Percentiles rank a stretch among this genome's conserved stretches.
Conservation (phyloP, 2,113 vertebrate species). For the Gambusia holbrooki region DNA sequence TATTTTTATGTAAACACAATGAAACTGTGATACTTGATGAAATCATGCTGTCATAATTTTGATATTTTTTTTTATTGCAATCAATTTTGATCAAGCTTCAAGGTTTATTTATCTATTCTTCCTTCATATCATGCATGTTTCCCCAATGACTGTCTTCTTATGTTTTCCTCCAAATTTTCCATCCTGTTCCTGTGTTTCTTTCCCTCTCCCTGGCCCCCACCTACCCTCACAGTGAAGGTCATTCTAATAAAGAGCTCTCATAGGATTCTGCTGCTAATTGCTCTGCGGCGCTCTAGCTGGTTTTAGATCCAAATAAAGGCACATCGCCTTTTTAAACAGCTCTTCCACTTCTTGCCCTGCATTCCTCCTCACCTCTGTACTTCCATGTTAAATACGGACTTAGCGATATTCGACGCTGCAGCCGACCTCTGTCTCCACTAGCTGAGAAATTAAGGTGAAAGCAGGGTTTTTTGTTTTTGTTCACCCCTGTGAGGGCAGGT, state of each 20-base stretch:
- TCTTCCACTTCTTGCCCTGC: constrained; percentile 50
- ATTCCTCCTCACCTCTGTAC: constrained; percentile 69
- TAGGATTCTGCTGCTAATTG: constrained; percentile 76
- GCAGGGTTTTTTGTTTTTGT: constrained; percentile 34
- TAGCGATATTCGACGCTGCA: constrained; percentile 52
- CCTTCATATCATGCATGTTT: constrained; percentile 50
- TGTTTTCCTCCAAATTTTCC: constrained; percentile 32
- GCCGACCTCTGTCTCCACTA: constrained; percentile 60
- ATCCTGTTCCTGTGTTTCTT: constrained; percentile 13
- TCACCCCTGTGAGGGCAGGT: constrained; percentile 68
- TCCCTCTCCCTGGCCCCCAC: background rate
- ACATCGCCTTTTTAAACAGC: constrained; percentile 53
- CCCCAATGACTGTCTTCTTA: constrained; percentile 50
- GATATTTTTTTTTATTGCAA: no score
- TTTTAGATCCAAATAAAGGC: constrained; percentile 77
- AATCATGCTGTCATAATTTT: background rate
- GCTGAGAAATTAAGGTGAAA: constrained; percentile 47
- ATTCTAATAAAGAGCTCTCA: constrained; percentile 77
- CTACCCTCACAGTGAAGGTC: constrained; percentile 72
- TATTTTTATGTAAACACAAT: no score
- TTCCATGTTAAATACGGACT: constrained; percentile 73
- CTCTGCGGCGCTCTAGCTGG: constrained; percentile 65
- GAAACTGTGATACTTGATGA: background rate
- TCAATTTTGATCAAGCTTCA: constrained; percentile 9
- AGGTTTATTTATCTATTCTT: constrained; percentile 42